Evolutionary conservation across 1,140 invertebrate species (phyloP).

Genomic region (Stegodyphus dumicola): DNA sequence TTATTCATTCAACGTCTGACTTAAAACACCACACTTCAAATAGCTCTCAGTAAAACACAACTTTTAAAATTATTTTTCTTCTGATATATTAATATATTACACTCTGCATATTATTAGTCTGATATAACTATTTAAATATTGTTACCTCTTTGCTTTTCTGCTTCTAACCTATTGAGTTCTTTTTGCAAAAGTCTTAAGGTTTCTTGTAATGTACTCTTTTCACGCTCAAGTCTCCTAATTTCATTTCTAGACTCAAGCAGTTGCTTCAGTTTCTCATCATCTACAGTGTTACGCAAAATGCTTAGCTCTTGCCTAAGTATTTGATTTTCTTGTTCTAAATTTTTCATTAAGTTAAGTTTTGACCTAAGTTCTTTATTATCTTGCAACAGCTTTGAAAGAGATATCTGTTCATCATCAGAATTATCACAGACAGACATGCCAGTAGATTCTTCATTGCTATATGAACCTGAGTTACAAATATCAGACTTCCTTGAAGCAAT

Average conservation of each 20-base stretch:
- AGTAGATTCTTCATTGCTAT: slow-evolving; percentile 19
- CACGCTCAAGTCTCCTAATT: slow-evolving; percentile 43
- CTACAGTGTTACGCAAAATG: slow-evolving; percentile 11
- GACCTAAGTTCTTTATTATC: slow-evolving; percentile 46
- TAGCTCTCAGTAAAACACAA: no score
- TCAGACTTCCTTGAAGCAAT: slow-evolving; percentile 13
- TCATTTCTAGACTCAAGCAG: slow-evolving; percentile 43
- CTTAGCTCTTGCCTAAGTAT: slow-evolving; percentile 50
- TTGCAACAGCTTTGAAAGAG: slow-evolving; percentile 33
- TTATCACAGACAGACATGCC: slow-evolving; percentile 48
- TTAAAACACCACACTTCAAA: no score
- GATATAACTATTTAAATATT: background rate
- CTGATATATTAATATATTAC: no score
- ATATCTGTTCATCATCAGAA: slow-evolving; percentile 39
- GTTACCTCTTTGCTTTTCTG: slow-evolving; percentile 32
- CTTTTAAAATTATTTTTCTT: no score
- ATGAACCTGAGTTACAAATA: slow-evolving; percentile 15
- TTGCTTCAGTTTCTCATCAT: slow-evolving; percentile 36
- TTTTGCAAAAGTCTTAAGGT: slow-evolving; percentile 48
- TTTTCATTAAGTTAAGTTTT: slow-evolving; percentile 41
- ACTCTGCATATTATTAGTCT: no score
- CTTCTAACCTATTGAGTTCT: slow-evolving; percentile 46
- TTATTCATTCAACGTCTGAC: no score
- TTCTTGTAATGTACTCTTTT: slow-evolving; percentile 50
- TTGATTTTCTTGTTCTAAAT: slow-evolving; percentile 56